Percentiles rank a stretch among this genome's conserved stretches.
Evolutionary conservation across 2,113 vertebrate genomes (phyloP).

Genomic region (Carassius gibelio): DNA sequence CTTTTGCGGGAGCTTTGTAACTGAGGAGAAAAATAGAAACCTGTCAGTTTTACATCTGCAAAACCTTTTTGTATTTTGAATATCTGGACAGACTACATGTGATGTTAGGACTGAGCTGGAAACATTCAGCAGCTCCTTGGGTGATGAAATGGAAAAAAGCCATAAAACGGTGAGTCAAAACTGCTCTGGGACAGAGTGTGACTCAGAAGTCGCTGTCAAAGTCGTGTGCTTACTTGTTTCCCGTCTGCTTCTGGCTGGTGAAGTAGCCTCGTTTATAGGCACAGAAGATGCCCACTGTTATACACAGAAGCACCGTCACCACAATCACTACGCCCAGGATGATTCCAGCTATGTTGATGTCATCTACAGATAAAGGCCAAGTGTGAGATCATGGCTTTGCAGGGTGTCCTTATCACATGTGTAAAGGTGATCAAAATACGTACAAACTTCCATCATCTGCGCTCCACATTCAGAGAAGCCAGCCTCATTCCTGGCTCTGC

Average conservation of each 20-base stretch:
- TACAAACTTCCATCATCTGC: conserved; percentile 96
- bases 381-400: background rate
- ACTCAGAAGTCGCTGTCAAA: background rate
- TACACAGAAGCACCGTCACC: conserved; percentile 83
- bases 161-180: conserved; percentile 16
- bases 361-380: conserved; percentile 76
- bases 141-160: conserved; percentile 26
- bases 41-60: background rate
- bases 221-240: conserved; percentile 82
- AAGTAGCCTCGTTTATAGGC: conserved; percentile 93
- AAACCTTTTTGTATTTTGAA: too few relatives aligned
- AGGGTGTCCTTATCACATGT: background rate
- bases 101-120: background rate
- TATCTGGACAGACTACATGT: background rate
- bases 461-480: conserved; percentile 84
- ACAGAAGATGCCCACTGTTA: conserved; percentile 90
- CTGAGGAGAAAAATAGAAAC: conserved; percentile 70
- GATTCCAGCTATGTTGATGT: conserved; percentile 88
- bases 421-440: conserved; percentile 67
- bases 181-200: conserved; percentile 31
- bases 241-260: conserved; percentile 80
- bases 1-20: conserved; percentile 89
- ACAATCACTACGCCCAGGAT: conserved; percentile 90
- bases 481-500: conserved; percentile 87
- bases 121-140: background rate